Evolutionary conservation across 2,113 vertebrate species (phyloP).

Genomic region (Chlorodrepanis virens): DNA sequence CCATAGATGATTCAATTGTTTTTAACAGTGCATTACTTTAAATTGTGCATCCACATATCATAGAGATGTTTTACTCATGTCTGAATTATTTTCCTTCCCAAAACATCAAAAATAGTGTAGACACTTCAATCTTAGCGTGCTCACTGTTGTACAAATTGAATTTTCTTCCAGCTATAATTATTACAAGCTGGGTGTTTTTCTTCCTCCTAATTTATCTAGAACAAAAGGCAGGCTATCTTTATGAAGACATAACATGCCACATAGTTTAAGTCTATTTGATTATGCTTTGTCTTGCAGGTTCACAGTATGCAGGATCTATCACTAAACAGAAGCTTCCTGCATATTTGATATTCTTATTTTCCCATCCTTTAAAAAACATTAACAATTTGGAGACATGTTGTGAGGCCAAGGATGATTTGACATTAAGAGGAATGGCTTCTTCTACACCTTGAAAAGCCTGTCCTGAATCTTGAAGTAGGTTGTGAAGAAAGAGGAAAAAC

Average conservation of each 20-base stretch:
- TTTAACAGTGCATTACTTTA: background rate
- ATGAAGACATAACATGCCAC: background rate
- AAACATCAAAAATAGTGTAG: background rate
- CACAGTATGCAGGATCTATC: background rate
- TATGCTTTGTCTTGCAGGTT: background rate
- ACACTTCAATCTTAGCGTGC: background rate
- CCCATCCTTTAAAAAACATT: background rate
- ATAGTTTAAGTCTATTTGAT: background rate
- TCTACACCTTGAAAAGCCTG: background rate
- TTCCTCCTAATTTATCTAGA: background rate
- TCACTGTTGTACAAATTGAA: background rate
- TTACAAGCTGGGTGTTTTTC: background rate
- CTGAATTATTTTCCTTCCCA: background rate
- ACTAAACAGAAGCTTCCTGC: background rate
- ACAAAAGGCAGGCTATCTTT: background rate
- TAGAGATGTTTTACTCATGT: background rate
- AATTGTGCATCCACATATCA: background rate
- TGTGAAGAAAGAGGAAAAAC: background rate
- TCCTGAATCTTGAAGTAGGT: background rate
- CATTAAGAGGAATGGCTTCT: background rate
- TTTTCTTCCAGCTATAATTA: background rate
- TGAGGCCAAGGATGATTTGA: background rate
- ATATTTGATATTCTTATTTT: background rate
- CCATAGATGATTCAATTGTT: background rate
- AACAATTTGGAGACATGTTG: background rate